phyloP scores from a whole-genome alignment of 1,140 invertebrate species.

The Holotrichia oblita region DNA sequence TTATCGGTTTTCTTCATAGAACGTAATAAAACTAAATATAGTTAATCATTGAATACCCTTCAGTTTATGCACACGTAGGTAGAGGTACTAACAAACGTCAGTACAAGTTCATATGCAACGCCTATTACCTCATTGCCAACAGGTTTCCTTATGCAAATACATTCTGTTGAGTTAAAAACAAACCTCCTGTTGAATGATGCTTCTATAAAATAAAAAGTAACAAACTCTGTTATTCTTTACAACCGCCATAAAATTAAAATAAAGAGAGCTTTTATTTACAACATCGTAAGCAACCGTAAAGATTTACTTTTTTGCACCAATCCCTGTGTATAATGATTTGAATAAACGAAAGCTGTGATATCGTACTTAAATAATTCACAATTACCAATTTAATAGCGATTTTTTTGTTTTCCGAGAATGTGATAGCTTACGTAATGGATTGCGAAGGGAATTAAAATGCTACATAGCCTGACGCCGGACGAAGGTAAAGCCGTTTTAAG shows the following conservation, averaged over 20 bases:
- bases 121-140: neutral
- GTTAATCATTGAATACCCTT: neutral
- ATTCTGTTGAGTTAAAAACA: neutral
- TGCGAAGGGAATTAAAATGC: neutral
- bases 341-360: too few relatives aligned
- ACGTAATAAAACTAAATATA: neutral
- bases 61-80: too few relatives aligned
- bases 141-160: constrained; percentile 2
- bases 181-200: neutral
- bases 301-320: neutral
- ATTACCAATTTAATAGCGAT: neutral
- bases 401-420: neutral
- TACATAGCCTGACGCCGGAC: neutral
- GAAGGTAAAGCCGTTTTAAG: neutral
- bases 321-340: neutral
- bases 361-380: neutral
- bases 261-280: neutral
- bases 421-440: neutral
- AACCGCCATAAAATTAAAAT: neutral
- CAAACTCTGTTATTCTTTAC: neutral
- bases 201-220: neutral
- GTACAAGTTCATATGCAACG: neutral
- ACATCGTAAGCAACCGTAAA: neutral
- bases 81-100: neutral
- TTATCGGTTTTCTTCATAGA: too few relatives aligned